Evolutionary conservation across 1,140 invertebrate genomes (phyloP), one percentile per base, ranked within the genome.

Genomic region (Phymorhynchus buccinoides): DNA sequence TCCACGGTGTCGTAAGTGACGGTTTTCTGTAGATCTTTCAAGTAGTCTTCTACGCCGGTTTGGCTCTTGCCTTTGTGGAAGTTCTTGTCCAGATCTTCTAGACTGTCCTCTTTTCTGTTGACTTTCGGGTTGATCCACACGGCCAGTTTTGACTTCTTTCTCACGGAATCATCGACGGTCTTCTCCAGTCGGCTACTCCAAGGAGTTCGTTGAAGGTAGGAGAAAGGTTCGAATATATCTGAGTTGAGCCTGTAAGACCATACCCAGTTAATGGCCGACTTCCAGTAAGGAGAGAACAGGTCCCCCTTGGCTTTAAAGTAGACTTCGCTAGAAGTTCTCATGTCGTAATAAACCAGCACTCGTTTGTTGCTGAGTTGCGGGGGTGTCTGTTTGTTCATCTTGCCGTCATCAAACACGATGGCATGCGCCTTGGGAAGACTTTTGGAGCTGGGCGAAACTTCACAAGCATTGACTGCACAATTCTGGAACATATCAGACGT

Each of bases 1-100:
- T 91, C 89, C 12, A 91, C 84, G 48, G 77, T 56, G n/a, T 79
- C 44, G 4, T 30, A 35, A 22, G 77, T 30, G 42, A 52, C 22
- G 27, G 27, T 41, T 52, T 52, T 48, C 32, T 79, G 32, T 12
- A 79, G 52, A 1, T 48, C n/a, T n/a, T 52, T 30, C 27, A 48
- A 9, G 77, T 32, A 52, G 27, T 30, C 42, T 79, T 79, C 77
- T 27, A 79, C 42, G n/a, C 30, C 44, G 3, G 22, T 79, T 16
- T 52, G 42, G 32, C 77, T 79, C 77, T 52, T 30, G 3, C 77
- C 42, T 30, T 48, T 48, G 41, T 79, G 73, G 37, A 75, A 41
- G 42, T 79, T 79, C 42, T 79, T 79, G 73, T 41, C 73, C 35
- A 75, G 32, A 27, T 75, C 73, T 3, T 41, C 37, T 14, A 75